These are phyloP conservation scores for Rynchops niger DNA, from an alignment of 2,113 vertebrate genomes.

Conservation along the genomic window DNA sequence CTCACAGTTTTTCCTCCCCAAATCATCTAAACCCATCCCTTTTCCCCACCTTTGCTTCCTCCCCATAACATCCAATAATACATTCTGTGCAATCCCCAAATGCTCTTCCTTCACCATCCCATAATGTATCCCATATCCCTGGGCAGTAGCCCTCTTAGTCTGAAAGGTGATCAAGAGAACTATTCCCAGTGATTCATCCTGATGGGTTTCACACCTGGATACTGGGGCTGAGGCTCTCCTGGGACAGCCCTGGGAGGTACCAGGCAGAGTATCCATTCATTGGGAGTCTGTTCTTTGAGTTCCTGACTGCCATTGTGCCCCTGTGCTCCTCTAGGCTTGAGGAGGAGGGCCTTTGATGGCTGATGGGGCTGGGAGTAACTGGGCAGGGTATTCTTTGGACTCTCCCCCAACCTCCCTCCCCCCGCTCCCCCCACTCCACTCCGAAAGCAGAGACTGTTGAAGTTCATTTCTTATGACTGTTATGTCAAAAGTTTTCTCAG, in stretches of 20 bases:
- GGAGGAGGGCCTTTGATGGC: background rate
- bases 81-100: background rate
- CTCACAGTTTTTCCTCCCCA: background rate
- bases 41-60: background rate
- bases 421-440: too few species aligned
- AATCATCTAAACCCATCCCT: background rate
- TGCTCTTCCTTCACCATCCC: background rate
- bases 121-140: background rate
- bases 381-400: background rate
- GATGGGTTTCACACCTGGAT: background rate
- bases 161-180: background rate
- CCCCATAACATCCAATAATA: background rate
- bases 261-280: background rate
- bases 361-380: background rate
- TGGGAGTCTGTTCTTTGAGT: background rate
- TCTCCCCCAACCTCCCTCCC: rapidly evolving
- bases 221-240: background rate
- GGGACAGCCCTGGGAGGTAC: background rate
- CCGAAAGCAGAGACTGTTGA: background rate
- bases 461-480: background rate
- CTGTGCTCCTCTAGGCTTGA: background rate
- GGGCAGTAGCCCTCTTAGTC: background rate
- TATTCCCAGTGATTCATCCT: background rate
- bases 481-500: background rate
- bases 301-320: background rate